Conservation (phyloP, 2,888 invertebrate genomes). For the Limnephilus auricula region DNA sequence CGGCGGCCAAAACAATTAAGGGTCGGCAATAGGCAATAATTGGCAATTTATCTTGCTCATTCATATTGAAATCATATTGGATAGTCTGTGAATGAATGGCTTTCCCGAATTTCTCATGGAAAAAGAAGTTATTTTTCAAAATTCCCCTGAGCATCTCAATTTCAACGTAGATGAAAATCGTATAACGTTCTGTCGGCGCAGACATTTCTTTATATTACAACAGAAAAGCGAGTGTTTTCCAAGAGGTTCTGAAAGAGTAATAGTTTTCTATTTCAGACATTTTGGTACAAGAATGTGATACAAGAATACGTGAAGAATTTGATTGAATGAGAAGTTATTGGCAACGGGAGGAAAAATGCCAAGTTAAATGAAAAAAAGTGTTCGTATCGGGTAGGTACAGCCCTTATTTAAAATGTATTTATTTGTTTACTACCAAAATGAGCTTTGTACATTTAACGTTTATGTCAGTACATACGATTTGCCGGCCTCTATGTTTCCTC, state of each 20-base stretch:
- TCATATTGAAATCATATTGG: background rate
- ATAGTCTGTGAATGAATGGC: background rate
- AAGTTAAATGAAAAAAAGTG: background rate
- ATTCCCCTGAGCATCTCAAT: background rate
- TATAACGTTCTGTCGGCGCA: background rate
- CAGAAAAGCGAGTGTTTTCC: background rate
- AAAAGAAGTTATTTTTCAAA: background rate
- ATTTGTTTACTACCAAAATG: background rate
- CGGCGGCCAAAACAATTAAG: too few species aligned
- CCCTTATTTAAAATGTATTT: too few species aligned
- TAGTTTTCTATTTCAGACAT: background rate
- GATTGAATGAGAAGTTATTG: background rate
- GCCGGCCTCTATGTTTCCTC: too few species aligned
- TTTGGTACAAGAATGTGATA: background rate
- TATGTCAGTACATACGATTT: too few species aligned
- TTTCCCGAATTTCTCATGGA: background rate
- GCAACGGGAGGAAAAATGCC: background rate
- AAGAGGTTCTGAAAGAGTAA: background rate
- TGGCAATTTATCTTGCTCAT: too few species aligned
- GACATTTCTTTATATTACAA: background rate
- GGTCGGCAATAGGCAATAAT: too few species aligned
- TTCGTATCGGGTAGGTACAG: background rate
- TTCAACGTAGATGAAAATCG: background rate
- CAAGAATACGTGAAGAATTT: background rate
- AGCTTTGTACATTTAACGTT: too few species aligned